Percentiles rank a stretch among this genome's conserved stretches.
These are phyloP conservation scores for Morone chrysops DNA, from an alignment of 2,113 vertebrate species.

Conservation along the genomic window DNA sequence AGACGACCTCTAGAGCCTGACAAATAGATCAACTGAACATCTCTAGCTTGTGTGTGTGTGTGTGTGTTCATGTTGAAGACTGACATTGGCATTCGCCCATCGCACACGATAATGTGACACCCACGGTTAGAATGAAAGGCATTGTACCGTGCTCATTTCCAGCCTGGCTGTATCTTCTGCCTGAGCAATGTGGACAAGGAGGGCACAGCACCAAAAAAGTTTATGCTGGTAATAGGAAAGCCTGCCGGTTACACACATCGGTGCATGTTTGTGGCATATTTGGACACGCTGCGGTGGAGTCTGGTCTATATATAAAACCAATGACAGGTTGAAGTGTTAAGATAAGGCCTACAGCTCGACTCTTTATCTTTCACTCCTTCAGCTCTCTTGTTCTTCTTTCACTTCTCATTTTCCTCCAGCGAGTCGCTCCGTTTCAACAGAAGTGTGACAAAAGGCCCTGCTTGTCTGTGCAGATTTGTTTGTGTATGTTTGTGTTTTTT, in stretches of 20 bases:
- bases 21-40: slow-evolving; percentile 47
- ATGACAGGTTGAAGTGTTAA: slow-evolving; percentile 63
- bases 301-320: slow-evolving; percentile 62
- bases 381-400: slow-evolving; percentile 66
- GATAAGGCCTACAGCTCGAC: slow-evolving; percentile 64
- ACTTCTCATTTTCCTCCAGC: slow-evolving; percentile 56
- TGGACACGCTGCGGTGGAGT: slow-evolving; percentile 5
- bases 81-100: slow-evolving; percentile 40
- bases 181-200: slow-evolving; percentile 34
- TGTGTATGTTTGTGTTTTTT: slow-evolving; percentile 46
- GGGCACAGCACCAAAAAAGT: slow-evolving; percentile 16
- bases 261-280: slow-evolving; percentile 40
- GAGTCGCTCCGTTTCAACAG: slow-evolving; percentile 17
- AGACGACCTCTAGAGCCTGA: slow-evolving; percentile 48
- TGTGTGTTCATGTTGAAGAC: slow-evolving; percentile 7
- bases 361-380: slow-evolving; percentile 32
- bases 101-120: slow-evolving; percentile 56
- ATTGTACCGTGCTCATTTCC: slow-evolving; percentile 38
- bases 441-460: slow-evolving; percentile 38
- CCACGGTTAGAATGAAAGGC: slow-evolving; percentile 48
- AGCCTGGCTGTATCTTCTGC: slow-evolving; percentile 33
- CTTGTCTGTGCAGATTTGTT: slow-evolving; percentile 65
- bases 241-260: slow-evolving; percentile 30
- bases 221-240: slow-evolving; percentile 18
- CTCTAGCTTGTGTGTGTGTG: not conserved